Percentiles rank a stretch among this genome's conserved stretches.
Conservation (phyloP, 2,797 vertebrate genomes). For the Bufotes viridis region DNA sequence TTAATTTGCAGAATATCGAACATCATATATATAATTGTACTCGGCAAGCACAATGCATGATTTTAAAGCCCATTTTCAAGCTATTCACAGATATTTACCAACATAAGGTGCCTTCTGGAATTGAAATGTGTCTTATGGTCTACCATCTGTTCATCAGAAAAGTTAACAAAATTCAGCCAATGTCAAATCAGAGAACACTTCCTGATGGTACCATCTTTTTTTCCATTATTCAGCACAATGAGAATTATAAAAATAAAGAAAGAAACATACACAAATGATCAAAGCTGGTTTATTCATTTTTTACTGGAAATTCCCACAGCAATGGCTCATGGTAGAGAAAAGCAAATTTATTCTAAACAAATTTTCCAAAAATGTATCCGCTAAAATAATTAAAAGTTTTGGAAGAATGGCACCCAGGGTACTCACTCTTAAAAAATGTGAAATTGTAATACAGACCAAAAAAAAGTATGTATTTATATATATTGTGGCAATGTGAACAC, state of each 20-base stretch:
- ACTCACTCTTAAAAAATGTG: too few species aligned
- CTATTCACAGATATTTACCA: constrained; percentile 10
- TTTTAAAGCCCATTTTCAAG: not conserved
- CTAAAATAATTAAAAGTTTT: too few species aligned
- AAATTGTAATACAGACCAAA: too few species aligned
- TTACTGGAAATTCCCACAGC: not conserved
- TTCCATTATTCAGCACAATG: not conserved
- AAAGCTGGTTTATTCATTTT: not conserved
- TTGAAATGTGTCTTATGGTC: constrained; percentile 30
- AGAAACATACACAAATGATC: not conserved
- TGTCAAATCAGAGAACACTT: constrained; percentile 9
- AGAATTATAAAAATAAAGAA: not conserved
- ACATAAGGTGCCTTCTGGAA: constrained; percentile 25
- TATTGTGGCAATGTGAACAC: too few species aligned
- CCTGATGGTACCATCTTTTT: not conserved
- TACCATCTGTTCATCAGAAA: constrained; percentile 35
- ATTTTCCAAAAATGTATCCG: too few species aligned
- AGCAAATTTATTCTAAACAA: too few species aligned
- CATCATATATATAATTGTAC: not conserved
- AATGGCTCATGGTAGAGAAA: too few species aligned
- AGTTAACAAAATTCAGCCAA: constrained; percentile 12
- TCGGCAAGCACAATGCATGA: not conserved
- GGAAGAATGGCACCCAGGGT: too few species aligned
- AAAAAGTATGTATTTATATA: too few species aligned
- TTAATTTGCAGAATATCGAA: not conserved